A percentile compares a stretch with the other conserved stretches of the same genome.
Evolutionary conservation across 2,888 invertebrate genomes (phyloP).

Genomic region (Pristionchus arcanus): DNA sequence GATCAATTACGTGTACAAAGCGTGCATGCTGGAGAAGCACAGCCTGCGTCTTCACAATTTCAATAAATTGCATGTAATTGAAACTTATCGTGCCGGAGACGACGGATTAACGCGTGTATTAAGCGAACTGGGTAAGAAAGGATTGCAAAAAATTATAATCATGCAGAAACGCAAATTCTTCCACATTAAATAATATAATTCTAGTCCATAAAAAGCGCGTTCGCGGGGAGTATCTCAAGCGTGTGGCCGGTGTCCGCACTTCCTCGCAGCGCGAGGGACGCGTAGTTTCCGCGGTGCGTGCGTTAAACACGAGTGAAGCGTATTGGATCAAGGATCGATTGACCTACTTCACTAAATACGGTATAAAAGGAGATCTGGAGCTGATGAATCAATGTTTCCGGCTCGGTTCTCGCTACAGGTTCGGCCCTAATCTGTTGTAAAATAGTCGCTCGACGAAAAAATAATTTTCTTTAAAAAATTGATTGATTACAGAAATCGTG

Average conservation of each 20-base stretch:
- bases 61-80: too few relatives aligned
- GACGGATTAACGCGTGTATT: too few relatives aligned
- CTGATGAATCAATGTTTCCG: slow-evolving; percentile 4
- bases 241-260: neutral
- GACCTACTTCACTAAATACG: neutral
- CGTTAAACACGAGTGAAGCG: neutral
- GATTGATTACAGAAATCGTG: too few relatives aligned
- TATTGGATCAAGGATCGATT: neutral
- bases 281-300: neutral
- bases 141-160: neutral
- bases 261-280: neutral
- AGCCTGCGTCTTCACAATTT: neutral
- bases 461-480: neutral
- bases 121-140: too few relatives aligned
- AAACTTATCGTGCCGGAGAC: too few relatives aligned
- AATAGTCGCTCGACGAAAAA: too few relatives aligned
- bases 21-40: neutral
- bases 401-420: neutral
- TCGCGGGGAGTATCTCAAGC: slow-evolving; percentile 6
- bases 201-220: too few relatives aligned
- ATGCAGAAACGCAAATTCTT: too few relatives aligned
- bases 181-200: too few relatives aligned
- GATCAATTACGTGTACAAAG: neutral
- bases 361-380: neutral
- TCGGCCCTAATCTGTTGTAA: too few relatives aligned